These are phyloP conservation scores for Apostichopus parvimensis DNA, from an alignment of 35 echinoderm and acorn worm species.

Conservation along the genomic window DNA sequence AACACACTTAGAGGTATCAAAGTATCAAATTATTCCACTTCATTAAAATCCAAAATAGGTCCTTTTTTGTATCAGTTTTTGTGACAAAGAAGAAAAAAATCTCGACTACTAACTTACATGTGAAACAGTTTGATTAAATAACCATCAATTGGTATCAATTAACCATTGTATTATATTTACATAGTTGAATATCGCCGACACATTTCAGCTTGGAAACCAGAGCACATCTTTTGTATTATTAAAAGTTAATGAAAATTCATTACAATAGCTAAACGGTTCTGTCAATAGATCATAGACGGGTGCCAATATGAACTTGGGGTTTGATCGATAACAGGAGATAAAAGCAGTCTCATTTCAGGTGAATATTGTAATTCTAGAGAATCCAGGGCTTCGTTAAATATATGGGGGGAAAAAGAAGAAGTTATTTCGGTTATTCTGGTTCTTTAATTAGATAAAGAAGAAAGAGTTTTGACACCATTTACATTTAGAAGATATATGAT, in stretches of 20 bases:
- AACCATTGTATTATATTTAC: background rate
- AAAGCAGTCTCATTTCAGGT: background rate
- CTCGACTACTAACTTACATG: background rate
- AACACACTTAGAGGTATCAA: background rate
- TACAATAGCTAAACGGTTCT: background rate
- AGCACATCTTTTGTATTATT: constrained; percentile 1
- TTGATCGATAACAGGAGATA: background rate
- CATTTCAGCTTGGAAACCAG: background rate
- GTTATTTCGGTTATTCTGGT: background rate
- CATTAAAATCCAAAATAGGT: background rate
- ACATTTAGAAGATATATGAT: background rate
- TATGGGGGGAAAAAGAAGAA: background rate
- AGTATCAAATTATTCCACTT: background rate
- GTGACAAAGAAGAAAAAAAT: background rate
- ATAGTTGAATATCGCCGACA: background rate
- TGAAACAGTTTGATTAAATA: background rate
- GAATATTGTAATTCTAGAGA: background rate
- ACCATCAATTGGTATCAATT: background rate
- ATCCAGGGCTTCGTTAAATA: background rate
- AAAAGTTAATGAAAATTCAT: constrained; percentile 5
- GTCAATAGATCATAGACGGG: background rate
- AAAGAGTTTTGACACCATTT: background rate
- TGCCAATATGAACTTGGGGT: background rate
- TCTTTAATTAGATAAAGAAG: background rate
- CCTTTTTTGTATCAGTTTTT: background rate